phyloP scores from a whole-genome alignment of 1,140 invertebrate genomes.

The Cydia splendana region DNA sequence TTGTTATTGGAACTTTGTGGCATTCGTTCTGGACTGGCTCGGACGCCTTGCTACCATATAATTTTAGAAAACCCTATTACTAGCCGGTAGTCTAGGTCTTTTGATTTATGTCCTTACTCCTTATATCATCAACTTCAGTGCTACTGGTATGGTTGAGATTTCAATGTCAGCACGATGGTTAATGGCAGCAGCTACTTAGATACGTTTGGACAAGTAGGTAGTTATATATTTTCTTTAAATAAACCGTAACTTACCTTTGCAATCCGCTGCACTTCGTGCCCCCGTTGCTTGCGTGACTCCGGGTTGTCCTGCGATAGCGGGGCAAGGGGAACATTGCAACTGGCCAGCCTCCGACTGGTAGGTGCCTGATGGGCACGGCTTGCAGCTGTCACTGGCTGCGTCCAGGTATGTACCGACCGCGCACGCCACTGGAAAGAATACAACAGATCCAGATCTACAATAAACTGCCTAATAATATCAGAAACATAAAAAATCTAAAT shows the following conservation, averaged over 20 bases:
- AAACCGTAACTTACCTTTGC: conserved; percentile 84
- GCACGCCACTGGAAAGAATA: conserved; percentile 89
- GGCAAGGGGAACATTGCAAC: conserved; percentile 92
- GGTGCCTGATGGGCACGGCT: conserved; percentile 91
- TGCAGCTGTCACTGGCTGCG: conserved; percentile 86
- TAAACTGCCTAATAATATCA: too few relatives aligned
- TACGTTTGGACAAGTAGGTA: not conserved
- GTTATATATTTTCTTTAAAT: not conserved
- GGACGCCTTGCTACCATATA: too few relatives aligned
- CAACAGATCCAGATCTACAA: too few relatives aligned
- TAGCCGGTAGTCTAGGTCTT: too few relatives aligned
- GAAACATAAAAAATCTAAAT: too few relatives aligned
- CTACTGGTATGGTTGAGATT: not conserved
- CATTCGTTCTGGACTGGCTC: too few relatives aligned
- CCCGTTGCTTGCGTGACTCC: conserved; percentile 93
- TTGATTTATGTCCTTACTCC: too few relatives aligned
- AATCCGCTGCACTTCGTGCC: conserved; percentile 92
- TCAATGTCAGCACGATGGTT: not conserved
- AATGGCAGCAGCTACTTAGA: not conserved
- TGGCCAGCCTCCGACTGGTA: conserved; percentile 97
- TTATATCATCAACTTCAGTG: too few relatives aligned
- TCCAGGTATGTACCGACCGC: conserved; percentile 95
- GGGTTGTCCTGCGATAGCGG: conserved; percentile 90
- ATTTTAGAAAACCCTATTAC: too few relatives aligned
- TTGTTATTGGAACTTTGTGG: too few relatives aligned